Base-by-base conservation (phyloP, 2,888 invertebrate species). In the Dynastes tityus region DNA sequence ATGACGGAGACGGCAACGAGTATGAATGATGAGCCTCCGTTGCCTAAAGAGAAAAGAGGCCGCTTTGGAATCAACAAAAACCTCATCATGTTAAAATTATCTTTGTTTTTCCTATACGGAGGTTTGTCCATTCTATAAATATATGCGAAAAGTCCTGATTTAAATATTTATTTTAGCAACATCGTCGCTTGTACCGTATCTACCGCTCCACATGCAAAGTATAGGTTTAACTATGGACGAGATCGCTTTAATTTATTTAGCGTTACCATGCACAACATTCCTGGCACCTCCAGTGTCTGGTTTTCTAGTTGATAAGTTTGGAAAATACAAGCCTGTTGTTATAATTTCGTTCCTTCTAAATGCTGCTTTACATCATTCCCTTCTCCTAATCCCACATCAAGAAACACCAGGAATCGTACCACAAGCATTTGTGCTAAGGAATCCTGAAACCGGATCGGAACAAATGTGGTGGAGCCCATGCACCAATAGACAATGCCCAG, bases 171-270 rank as follows among this genome's bases (percentile, higher is more conserved):
- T 79, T 76, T 49, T 51, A 94, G 96, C 95, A 73, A 94, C 95
- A 51, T 95, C 96, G 74, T 95, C 95, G 6, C 90, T 97, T 74
- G 89, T 97, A 78, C 97, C 97, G 0, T 97, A 96, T 88, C 89
- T 97, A 85, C 95, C 96, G 1, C 94, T 97, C 83, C 97, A 96
- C 89, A 97, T 97, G 97, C 95, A 95, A 89, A 94, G 95, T 85
- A 94, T 97, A 87, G 97, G 97, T 80, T 90, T 97, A 79, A 94
- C 95, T 67, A 94, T 96, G 82, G 94, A 95, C 84, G 96, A 97
- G 90, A 95, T 96, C 80, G 95, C 96, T 76, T 93, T 96, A 85
- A 95, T 97, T 84, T 97, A 96, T 89, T 91, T 96, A 84, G 94
- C 96, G 1, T 91, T 97, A 85, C 96, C 97, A 8, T 94, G 97